Evolutionary conservation across 37 sponge, comb jelly and placozoan species (phyloP).

Genomic region (Ephydatia muelleri): DNA sequence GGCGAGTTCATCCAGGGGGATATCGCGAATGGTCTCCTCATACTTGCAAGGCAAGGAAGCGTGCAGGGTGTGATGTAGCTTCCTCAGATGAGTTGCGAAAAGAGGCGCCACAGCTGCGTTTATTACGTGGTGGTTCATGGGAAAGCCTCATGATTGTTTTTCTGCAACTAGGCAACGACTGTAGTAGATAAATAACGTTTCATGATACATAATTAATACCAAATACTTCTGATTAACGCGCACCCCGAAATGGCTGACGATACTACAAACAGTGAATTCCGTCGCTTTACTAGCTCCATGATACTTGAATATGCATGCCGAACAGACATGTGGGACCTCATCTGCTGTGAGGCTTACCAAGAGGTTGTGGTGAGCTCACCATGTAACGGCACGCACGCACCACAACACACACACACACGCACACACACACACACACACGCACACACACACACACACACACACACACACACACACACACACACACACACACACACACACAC

Average conservation of each 20-base stretch:
- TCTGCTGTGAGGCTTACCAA: neutral
- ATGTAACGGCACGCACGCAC: no score
- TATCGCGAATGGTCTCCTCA: neutral
- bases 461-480: slow-evolving; percentile 24
- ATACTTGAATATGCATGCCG: neutral
- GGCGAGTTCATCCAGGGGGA: neutral
- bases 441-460: slow-evolving; percentile 11
- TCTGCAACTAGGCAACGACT: neutral
- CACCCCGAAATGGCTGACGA: neutral
- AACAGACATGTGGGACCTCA: neutral
- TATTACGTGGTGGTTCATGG: neutral
- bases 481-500: slow-evolving; percentile 26
- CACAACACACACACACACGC: no score
- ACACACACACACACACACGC: slow-evolving; percentile 16
- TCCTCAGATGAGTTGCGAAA: neutral
- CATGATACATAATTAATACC: neutral
- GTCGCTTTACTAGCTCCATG: neutral
- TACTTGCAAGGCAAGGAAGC: neutral
- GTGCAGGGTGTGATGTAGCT: neutral
- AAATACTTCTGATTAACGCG: neutral
- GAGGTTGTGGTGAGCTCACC: neutral
- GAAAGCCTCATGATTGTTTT: neutral
- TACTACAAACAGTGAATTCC: neutral
- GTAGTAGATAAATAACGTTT: neutral
- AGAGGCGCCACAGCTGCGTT: neutral